Evolutionary conservation across 2,888 invertebrate species (phyloP).

Genomic region (Augochlorella aurata): DNA sequence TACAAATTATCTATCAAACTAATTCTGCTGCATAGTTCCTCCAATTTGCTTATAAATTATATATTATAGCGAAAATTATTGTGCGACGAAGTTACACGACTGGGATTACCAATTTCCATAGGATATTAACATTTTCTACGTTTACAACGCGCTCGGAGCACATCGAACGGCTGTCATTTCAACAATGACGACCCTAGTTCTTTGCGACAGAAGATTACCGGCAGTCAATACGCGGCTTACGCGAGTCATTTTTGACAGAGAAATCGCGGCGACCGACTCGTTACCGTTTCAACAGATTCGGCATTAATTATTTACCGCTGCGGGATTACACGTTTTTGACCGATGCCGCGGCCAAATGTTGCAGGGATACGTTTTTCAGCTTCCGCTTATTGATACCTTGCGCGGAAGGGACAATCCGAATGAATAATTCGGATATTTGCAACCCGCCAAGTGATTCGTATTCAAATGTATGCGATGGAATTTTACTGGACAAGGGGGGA

Average conservation of each 20-base stretch:
- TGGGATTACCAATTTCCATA: not conserved
- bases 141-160: too few species aligned
- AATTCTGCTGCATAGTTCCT: not conserved
- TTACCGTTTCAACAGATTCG: not conserved
- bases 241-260: not conserved
- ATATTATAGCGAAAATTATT: not conserved
- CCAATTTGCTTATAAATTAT: not conserved
- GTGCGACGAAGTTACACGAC: not conserved
- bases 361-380: conserved; percentile 10
- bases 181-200: too few species aligned
- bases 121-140: too few species aligned
- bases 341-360: conserved; percentile 6
- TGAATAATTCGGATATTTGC: conserved; percentile 45
- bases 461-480: conserved; percentile 39
- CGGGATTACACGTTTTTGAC: not conserved
- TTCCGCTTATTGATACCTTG: conserved; percentile 23
- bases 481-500: not conserved
- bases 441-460: conserved; percentile 27
- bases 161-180: too few species aligned
- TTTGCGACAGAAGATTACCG: not conserved
- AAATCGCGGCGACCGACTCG: not conserved
- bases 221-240: not conserved
- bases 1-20: not conserved
- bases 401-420: conserved; percentile 32
- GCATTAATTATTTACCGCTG: not conserved